phyloP scores from a whole-genome alignment of 1,140 invertebrate genomes.

The Coenobita brevimanus region DNA sequence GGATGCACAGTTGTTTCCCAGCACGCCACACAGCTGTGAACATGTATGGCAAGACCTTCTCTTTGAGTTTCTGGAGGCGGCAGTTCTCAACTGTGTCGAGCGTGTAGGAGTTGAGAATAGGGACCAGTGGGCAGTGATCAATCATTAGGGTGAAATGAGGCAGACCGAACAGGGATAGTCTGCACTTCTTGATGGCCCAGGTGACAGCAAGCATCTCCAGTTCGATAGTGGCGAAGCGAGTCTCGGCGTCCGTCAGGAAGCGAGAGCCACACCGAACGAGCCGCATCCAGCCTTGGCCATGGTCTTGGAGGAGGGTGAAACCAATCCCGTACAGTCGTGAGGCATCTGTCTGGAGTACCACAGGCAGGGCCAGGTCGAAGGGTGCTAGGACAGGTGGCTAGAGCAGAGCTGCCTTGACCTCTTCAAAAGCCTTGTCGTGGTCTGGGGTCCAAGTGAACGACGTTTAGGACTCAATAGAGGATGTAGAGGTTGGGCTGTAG shows the following conservation, averaged over 20 bases:
- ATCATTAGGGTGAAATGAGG: conserved; percentile 9
- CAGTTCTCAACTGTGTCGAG: conserved; percentile 15
- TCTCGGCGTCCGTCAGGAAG: not conserved
- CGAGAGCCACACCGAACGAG: conserved; percentile 6
- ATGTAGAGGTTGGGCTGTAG: conserved; percentile 2
- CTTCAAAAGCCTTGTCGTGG: not conserved
- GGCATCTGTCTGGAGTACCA: not conserved
- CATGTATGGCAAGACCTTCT: not conserved
- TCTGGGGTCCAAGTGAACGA: conserved; percentile 5
- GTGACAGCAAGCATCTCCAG: conserved; percentile 14
- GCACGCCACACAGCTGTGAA: not conserved
- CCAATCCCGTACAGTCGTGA: not conserved
- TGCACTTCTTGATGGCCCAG: conserved; percentile 2
- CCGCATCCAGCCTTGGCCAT: not conserved
- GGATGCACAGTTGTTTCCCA: not conserved
- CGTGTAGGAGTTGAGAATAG: conserved; percentile 17
- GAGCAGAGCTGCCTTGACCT: not conserved
- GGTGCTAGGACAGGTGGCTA: not conserved
- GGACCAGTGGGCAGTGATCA: conserved; percentile 10
- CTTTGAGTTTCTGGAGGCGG: not conserved
- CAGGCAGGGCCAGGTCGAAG: not conserved
- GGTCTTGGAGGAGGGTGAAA: not conserved
- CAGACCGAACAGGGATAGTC: not conserved
- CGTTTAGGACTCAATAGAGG: not conserved
- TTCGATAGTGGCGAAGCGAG: conserved; percentile 13